A percentile compares a stretch with the other conserved stretches of the same genome.
Evolutionary conservation across 2,888 invertebrate species (phyloP).

Genomic region (Brassicogethes aeneus): DNA sequence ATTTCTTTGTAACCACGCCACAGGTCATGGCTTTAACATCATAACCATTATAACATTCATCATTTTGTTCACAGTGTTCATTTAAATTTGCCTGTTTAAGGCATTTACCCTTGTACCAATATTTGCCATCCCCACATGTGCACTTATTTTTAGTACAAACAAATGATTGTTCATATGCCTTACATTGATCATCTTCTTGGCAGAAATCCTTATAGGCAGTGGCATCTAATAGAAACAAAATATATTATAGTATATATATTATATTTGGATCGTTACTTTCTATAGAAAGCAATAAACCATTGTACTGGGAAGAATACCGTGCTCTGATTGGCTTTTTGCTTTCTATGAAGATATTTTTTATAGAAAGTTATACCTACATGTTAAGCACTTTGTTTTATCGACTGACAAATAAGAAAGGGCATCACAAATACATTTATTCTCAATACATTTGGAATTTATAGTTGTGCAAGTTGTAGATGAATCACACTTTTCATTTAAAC

Average conservation of each 20-base stretch:
- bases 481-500: too few relatives aligned
- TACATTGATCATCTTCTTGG: constrained; percentile 16
- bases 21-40: constrained; percentile 16
- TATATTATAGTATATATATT: not conserved
- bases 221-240: constrained; percentile 8
- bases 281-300: too few relatives aligned
- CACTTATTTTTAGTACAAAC: constrained; percentile 13
- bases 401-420: not conserved
- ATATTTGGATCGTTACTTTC: too few relatives aligned
- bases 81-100: constrained; percentile 5
- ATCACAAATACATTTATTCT: not conserved
- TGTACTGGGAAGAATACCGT: too few relatives aligned
- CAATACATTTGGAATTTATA: not conserved
- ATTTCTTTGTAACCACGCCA: constrained; percentile 7
- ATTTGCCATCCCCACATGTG: constrained; percentile 13
- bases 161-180: constrained; percentile 11
- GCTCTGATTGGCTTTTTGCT: too few relatives aligned
- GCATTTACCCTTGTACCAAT: constrained; percentile 16
- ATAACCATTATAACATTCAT: constrained; percentile 19
- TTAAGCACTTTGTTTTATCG: not conserved
- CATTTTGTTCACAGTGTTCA: constrained; percentile 12
- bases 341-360: too few relatives aligned
- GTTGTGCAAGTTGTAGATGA: not conserved
- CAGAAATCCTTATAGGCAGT: constrained; percentile 12
- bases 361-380: not conserved